phyloP scores from a whole-genome alignment of 2,888 invertebrate species.

The Cordilura impudica region DNA sequence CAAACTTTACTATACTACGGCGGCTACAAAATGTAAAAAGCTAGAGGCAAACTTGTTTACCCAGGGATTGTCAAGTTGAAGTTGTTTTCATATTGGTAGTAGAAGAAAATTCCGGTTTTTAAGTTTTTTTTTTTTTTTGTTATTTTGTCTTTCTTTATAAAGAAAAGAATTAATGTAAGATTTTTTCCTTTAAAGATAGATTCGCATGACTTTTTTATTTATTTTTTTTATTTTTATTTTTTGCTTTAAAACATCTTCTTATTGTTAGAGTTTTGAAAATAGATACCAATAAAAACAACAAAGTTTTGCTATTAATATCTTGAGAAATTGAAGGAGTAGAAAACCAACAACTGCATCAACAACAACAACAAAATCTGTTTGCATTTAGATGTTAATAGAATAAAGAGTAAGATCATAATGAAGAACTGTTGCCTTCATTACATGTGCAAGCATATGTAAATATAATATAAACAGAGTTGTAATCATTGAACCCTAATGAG shows the following conservation, averaged over 20 bases:
- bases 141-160: slow-evolving; percentile 32
- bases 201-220: slow-evolving; percentile 58
- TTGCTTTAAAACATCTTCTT: slow-evolving; percentile 40
- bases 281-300: slow-evolving; percentile 38
- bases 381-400: slow-evolving; percentile 43
- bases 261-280: slow-evolving; percentile 47
- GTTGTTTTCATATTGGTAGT: slow-evolving; percentile 46
- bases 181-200: slow-evolving; percentile 45
- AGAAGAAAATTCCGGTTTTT: slow-evolving; percentile 58
- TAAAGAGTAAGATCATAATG: slow-evolving; percentile 37
- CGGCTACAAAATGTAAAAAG: slow-evolving; percentile 35
- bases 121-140: slow-evolving; percentile 24
- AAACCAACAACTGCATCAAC: slow-evolving; percentile 18
- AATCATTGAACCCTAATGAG: slow-evolving; percentile 59
- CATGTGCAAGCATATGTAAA: slow-evolving; percentile 26
- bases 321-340: slow-evolving; percentile 62
- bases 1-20: neutral
- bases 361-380: slow-evolving; percentile 11
- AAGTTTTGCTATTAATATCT: slow-evolving; percentile 45
- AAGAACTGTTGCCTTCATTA: slow-evolving; percentile 27
- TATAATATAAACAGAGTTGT: slow-evolving; percentile 52
- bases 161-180: slow-evolving; percentile 54
- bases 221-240: slow-evolving; percentile 20
- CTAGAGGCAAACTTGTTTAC: slow-evolving; percentile 64
- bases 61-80: slow-evolving; percentile 64